phyloP scores from a whole-genome alignment of 2,797 vertebrate genomes.

The Artibeus lituratus region DNA sequence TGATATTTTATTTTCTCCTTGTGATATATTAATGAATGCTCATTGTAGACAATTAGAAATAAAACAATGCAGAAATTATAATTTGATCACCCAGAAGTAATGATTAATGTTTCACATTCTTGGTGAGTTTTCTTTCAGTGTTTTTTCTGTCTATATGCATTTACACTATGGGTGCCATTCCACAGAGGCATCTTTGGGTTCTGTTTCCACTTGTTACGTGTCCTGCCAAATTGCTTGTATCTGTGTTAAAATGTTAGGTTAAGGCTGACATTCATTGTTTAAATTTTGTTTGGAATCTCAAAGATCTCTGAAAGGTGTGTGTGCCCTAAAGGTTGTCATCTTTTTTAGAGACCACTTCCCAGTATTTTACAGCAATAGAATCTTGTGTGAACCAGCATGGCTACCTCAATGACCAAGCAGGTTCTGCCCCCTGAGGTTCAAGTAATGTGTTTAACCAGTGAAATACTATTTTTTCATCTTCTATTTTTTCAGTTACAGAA shows the following conservation, averaged over 20 bases:
- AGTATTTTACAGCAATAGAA: neutral
- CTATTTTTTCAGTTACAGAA: neutral
- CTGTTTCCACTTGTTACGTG: neutral
- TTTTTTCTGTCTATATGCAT: neutral
- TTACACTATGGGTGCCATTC: neutral
- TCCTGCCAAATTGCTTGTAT: neutral
- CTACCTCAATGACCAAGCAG: neutral
- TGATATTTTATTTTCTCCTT: neutral
- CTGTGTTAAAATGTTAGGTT: neutral
- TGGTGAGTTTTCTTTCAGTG: neutral
- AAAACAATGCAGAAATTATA: neutral
- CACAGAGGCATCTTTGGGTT: neutral
- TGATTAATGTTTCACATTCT: neutral
- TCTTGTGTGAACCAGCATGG: neutral
- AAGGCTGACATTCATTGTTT: neutral
- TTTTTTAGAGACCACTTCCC: neutral
- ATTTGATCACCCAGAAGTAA: neutral
- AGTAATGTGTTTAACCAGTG: neutral
- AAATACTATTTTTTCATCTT: neutral
- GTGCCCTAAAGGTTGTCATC: accelerated
- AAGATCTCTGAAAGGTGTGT: neutral
- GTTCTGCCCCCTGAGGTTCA: no score
- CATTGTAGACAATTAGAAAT: neutral
- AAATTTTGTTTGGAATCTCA: neutral
- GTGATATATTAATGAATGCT: neutral